phyloP scores from a whole-genome alignment of 2,888 invertebrate genomes.

The Xestia rhomboidea region DNA sequence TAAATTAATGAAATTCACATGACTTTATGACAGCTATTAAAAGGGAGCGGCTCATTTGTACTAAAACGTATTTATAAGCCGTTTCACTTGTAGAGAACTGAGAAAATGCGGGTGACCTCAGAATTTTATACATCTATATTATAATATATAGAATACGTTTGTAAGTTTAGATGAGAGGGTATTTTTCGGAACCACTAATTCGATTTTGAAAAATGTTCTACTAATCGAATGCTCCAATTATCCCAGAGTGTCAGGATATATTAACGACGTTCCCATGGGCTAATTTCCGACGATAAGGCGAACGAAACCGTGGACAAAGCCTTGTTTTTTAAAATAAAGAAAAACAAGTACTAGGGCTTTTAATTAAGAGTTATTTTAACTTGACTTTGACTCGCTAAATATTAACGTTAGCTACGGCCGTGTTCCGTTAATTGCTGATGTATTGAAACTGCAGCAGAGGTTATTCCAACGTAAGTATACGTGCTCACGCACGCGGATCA shows the following conservation, averaged over 20 bases:
- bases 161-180: not conserved
- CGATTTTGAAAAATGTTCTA: not conserved
- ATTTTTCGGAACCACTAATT: not conserved
- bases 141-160: not conserved
- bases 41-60: not conserved
- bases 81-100: not conserved
- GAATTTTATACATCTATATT: not conserved
- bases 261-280: not conserved
- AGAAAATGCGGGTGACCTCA: not conserved
- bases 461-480: not conserved
- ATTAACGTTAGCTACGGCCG: not conserved
- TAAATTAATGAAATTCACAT: not conserved
- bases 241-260: not conserved
- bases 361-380: not conserved
- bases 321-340: not conserved
- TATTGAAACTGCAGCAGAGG: not conserved
- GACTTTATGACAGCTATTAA: not conserved
- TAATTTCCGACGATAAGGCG: not conserved
- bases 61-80: constrained; percentile 20
- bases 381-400: not conserved
- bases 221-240: not conserved
- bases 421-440: not conserved
- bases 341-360: not conserved
- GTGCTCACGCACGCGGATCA: not conserved
- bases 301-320: not conserved